Base-by-base conservation (phyloP, 2,888 invertebrate species). In the Entomobrya proxima region DNA sequence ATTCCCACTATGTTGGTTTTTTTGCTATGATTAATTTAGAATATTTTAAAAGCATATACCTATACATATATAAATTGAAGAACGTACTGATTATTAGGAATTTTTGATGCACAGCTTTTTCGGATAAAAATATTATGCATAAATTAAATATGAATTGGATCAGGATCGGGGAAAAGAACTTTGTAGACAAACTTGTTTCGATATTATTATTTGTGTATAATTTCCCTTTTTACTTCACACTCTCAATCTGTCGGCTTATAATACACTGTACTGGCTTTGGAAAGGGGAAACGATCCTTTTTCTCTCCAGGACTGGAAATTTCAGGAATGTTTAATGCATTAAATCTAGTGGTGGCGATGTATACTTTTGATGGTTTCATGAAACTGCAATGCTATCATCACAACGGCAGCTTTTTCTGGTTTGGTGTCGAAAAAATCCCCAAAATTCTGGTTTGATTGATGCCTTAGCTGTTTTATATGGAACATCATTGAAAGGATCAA, bases 361-460 rank as follows among this genome's bases (percentile, higher is more conserved):
- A 75, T 50, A 76, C 24, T 55, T 76, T 74, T 74, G 13, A 2
- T 2, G 44, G 44, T 44, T 47, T 67, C 44, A n/a, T n/a, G n/a
- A n/a, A n/a, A n/a, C n/a, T n/a, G n/a, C n/a, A n/a, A 18, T 13
- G 44, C 27, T 50, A n/a, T 64, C 11, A 37, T 58, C 55, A 15
- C 5, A 77, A 9, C 37, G 6, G 58, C 55, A 27, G 4, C 3
- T 61, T 9, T 27, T 44, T 30, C 58, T 58, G 58, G 9, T 58
- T 27, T 58, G 52, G 78, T 78, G 79, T 67, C 67, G 67, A 67
- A 50, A 50, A 55, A 37, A 55, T 37, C 21, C 24, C 21, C 27
- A 74, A 74, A 74, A 52, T 79, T 52, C 72, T 72, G 80, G 69
- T 80, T 69, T 80, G 80, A 80, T 80, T 80, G 80, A 80, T 80